phyloP scores from a whole-genome alignment of 1,140 invertebrate species.

The Drosophila navojoa region DNA sequence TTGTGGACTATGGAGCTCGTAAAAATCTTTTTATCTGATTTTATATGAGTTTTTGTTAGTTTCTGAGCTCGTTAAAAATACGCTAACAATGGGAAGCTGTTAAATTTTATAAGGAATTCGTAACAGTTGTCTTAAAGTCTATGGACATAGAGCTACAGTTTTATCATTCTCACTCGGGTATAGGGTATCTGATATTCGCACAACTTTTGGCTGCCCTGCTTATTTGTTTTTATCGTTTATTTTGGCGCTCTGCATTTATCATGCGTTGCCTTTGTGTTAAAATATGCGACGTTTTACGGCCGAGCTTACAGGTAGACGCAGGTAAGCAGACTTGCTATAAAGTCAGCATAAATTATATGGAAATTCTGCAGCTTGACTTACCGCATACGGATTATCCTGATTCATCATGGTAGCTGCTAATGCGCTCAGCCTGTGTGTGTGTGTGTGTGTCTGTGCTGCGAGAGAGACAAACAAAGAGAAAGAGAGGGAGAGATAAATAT shows the following conservation, averaged over 20 bases:
- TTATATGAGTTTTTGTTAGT: slow-evolving; percentile 63
- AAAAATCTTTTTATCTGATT: slow-evolving; percentile 55
- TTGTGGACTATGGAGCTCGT: slow-evolving; percentile 29
- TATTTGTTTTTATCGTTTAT: neutral
- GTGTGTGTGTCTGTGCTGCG: slow-evolving; percentile 24
- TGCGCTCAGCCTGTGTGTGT: slow-evolving; percentile 3
- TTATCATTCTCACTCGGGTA: neutral
- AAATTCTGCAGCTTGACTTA: slow-evolving; percentile 54
- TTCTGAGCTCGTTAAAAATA: slow-evolving; percentile 65
- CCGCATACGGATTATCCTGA: slow-evolving; percentile 83
- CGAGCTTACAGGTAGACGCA: slow-evolving; percentile 23
- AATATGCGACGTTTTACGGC: slow-evolving; percentile 44
- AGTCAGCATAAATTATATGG: slow-evolving; percentile 43
- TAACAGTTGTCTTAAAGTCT: no score
- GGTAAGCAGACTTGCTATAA: slow-evolving; percentile 41
- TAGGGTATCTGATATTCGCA: neutral
- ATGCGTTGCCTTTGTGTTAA: slow-evolving; percentile 47
- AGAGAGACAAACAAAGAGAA: slow-evolving; percentile 16
- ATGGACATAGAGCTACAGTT: no score
- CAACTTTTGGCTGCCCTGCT: slow-evolving; percentile 11
- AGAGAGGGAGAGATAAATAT: slow-evolving; percentile 18
- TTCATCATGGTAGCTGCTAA: slow-evolving; percentile 68
- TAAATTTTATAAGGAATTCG: no score
- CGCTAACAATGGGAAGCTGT: neutral
- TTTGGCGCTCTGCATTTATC: slow-evolving; percentile 46